phyloP scores from a whole-genome alignment of 2,888 invertebrate species.

The Agriopis aurantiaria region DNA sequence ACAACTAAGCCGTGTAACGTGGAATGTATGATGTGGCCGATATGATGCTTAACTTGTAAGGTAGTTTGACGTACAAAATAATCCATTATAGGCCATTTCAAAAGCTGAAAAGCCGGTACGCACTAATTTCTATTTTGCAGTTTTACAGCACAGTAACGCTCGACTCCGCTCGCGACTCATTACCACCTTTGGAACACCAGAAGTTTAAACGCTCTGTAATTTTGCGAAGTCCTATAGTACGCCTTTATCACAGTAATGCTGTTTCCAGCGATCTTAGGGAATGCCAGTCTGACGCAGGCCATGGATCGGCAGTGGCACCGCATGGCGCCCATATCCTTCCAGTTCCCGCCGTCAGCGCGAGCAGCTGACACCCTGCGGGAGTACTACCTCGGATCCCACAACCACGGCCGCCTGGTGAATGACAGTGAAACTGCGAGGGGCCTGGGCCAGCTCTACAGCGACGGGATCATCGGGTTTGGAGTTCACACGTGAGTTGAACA shows the following conservation, averaged over 20 bases:
- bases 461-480: slow-evolving; percentile 86
- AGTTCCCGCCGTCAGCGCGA: slow-evolving; percentile 85
- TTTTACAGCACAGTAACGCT: too few species aligned
- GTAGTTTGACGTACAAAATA: too few species aligned
- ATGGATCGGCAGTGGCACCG: slow-evolving; percentile 88
- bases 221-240: too few species aligned
- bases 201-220: too few species aligned
- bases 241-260: background rate
- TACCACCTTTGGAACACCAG: too few species aligned
- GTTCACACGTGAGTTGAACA: slow-evolving; percentile 75
- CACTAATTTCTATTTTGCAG: too few species aligned
- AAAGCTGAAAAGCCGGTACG: too few species aligned
- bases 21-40: too few species aligned
- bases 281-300: slow-evolving; percentile 81
- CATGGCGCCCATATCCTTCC: slow-evolving; percentile 88
- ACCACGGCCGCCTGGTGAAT: slow-evolving; percentile 56
- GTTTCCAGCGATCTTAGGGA: slow-evolving; percentile 80
- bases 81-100: too few species aligned
- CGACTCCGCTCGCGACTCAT: too few species aligned
- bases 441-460: slow-evolving; percentile 86
- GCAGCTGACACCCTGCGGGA: slow-evolving; percentile 74
- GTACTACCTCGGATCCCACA: slow-evolving; percentile 65
- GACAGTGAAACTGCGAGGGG: slow-evolving; percentile 70
- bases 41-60: too few species aligned
- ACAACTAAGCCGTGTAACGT: too few species aligned